phyloP scores from a whole-genome alignment of 2,113 vertebrate genomes.

The Meles meles region DNA sequence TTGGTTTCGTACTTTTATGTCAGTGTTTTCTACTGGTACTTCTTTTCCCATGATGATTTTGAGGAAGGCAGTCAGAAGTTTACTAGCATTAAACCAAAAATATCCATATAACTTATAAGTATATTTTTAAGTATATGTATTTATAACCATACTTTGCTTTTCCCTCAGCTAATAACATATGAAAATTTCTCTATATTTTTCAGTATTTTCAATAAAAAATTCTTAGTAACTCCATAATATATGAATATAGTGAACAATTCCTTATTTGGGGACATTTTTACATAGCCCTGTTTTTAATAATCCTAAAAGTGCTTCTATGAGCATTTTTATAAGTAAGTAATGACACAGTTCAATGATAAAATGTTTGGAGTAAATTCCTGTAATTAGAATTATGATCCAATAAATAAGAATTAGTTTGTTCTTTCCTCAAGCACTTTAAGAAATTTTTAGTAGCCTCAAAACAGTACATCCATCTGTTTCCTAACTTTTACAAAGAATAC shows the following conservation, averaged over 20 bases:
- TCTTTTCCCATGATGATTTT: not conserved
- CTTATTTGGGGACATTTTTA: not conserved
- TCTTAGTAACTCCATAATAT: not conserved
- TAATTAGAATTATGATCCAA: not conserved
- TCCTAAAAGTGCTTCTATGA: not conserved
- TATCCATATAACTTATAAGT: not conserved
- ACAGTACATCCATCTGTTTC: not conserved
- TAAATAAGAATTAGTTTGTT: not conserved
- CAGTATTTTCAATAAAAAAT: not conserved
- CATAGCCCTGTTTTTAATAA: not conserved
- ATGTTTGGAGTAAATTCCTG: not conserved
- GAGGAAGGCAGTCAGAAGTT: not conserved
- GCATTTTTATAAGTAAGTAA: not conserved
- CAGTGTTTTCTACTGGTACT: not conserved
- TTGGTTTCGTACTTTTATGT: not conserved
- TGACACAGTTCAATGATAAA: not conserved
- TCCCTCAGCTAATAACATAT: not conserved
- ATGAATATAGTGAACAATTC: not conserved
- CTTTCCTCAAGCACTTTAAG: not conserved
- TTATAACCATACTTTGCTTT: not conserved
- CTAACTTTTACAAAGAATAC: not conserved
- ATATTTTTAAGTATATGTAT: not conserved
- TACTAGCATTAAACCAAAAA: not conserved
- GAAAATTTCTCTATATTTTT: not conserved
- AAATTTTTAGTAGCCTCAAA: not conserved